phyloP scores from a whole-genome alignment of 2,113 vertebrate genomes.

The Gallinago undulata region DNA sequence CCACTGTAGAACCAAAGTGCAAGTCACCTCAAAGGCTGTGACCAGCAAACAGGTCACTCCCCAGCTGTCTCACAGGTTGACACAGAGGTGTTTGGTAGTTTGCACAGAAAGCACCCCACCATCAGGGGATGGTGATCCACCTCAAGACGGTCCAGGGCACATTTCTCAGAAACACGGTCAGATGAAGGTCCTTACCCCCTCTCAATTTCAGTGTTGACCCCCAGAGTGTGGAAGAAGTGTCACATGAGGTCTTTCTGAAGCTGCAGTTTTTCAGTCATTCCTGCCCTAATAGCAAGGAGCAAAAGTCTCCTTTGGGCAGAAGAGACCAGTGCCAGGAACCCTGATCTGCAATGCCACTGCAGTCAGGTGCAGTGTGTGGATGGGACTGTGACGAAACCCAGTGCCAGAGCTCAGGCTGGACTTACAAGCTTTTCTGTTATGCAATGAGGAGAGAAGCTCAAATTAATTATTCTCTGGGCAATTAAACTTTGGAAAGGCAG shows the following conservation, averaged over 20 bases:
- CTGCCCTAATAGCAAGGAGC: not conserved
- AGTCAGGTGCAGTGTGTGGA: not conserved
- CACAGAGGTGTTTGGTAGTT: not conserved
- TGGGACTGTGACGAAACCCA: not conserved
- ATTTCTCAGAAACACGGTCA: not conserved
- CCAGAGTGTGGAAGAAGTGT: not conserved
- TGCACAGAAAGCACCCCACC: not conserved
- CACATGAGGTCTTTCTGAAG: not conserved
- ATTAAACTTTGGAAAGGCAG: constrained; percentile 8
- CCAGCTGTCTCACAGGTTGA: not conserved
- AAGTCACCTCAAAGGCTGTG: not conserved
- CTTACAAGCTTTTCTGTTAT: not conserved
- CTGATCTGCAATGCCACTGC: not conserved
- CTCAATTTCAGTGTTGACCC: not conserved
- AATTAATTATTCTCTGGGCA: not conserved
- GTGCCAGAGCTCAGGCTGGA: not conserved
- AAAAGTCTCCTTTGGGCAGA: not conserved
- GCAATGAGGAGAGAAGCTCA: not conserved
- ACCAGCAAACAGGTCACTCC: not conserved
- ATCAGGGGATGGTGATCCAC: not conserved
- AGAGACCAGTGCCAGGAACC: not conserved
- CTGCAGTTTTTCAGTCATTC: not conserved
- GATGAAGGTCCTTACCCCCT: not conserved
- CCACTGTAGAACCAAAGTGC: not conserved
- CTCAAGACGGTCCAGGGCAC: not conserved